Evolutionary conservation across 2,888 invertebrate species (phyloP).

Genomic region (Abrostola triplasia): DNA sequence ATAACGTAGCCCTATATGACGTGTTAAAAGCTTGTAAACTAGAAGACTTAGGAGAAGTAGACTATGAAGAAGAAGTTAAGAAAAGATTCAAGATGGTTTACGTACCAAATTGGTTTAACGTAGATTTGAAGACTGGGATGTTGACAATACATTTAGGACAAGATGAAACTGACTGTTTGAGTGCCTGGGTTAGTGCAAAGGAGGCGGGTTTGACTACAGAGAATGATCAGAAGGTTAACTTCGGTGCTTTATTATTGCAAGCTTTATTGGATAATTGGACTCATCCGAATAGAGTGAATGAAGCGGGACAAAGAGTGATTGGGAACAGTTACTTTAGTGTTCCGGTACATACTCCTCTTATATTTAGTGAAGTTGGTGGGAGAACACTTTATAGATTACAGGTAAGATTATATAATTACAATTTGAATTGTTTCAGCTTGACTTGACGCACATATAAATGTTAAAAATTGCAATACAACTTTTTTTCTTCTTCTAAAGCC

Average conservation of each 20-base stretch:
- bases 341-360: constrained; percentile 98
- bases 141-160: constrained; percentile 98
- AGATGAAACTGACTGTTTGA: constrained; percentile 99
- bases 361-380: constrained; percentile 98
- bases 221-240: constrained; percentile 97
- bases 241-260: constrained; percentile 97
- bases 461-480: too few relatives aligned
- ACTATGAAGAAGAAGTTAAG: constrained; percentile 97
- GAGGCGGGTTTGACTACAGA: constrained; percentile 96
- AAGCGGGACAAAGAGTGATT: constrained; percentile 92
- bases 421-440: too few relatives aligned
- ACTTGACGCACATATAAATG: too few relatives aligned
- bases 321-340: constrained; percentile 95
- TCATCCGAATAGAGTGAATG: constrained; percentile 90
- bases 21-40: constrained; percentile 96
- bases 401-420: constrained; percentile 57
- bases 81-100: constrained; percentile 97
- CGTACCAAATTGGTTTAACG: constrained; percentile 99
- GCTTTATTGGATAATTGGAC: constrained; percentile 98
- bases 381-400: constrained; percentile 95
- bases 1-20: constrained; percentile 95
- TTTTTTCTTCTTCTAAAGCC: too few relatives aligned
- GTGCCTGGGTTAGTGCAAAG: constrained; percentile 99
- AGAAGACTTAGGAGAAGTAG: constrained; percentile 96
- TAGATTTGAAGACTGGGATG: constrained; percentile 99